Evolutionary conservation across 1,140 invertebrate species (phyloP).

Genomic region (Conopomorpha cramerella): DNA sequence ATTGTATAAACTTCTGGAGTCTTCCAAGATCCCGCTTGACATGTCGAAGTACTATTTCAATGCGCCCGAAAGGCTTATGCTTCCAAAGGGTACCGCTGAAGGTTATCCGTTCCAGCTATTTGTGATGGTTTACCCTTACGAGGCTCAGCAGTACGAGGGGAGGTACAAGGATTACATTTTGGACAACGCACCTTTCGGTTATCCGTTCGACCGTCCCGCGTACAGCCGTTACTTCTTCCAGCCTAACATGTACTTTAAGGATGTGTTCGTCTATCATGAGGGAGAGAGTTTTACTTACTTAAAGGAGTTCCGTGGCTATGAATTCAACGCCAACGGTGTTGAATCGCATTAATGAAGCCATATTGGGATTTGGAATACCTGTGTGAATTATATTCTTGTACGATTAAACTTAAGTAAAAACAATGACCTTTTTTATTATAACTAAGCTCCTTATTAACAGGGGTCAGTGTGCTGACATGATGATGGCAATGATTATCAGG

Average conservation of each 20-base stretch:
- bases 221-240: slow-evolving; percentile 61
- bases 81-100: slow-evolving; percentile 69
- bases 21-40: slow-evolving; percentile 53
- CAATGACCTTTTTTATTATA: too few relatives aligned
- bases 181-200: slow-evolving; percentile 64
- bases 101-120: slow-evolving; percentile 69
- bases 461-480: too few relatives aligned
- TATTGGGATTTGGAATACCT: too few relatives aligned
- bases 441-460: too few relatives aligned
- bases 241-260: slow-evolving; percentile 69
- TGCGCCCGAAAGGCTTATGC: slow-evolving; percentile 66
- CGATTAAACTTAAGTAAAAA: too few relatives aligned
- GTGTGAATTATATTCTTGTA: too few relatives aligned
- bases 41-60: slow-evolving; percentile 58
- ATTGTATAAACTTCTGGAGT: slow-evolving; percentile 63
- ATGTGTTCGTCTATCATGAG: slow-evolving; percentile 67
- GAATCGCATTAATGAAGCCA: not conserved
- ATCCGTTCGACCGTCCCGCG: slow-evolving; percentile 70
- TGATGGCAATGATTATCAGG: too few relatives aligned
- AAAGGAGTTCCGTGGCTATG: slow-evolving; percentile 18
- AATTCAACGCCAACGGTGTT: slow-evolving; percentile 6
- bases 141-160: slow-evolving; percentile 13
- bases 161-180: slow-evolving; percentile 22
- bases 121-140: slow-evolving; percentile 66
- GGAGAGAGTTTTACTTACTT: slow-evolving; percentile 48